phyloP scores from a whole-genome alignment of 2,797 vertebrate genomes.

The Tolypeutes matacus region DNA sequence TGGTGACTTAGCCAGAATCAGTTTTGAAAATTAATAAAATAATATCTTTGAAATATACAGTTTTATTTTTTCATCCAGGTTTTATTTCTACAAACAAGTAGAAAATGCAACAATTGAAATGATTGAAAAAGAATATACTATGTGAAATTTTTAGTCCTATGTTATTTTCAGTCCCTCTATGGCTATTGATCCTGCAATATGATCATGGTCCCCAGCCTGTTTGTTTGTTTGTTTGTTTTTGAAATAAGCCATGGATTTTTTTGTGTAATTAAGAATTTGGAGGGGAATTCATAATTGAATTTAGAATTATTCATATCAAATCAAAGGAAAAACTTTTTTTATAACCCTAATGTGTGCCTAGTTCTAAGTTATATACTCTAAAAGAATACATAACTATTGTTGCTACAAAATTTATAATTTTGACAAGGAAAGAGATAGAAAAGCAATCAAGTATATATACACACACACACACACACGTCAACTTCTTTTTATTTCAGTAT shows the following conservation, averaged over 20 bases:
- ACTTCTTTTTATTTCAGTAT: neutral
- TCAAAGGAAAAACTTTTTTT: neutral
- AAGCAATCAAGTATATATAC: neutral
- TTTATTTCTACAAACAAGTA: conserved; percentile 13
- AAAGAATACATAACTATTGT: neutral
- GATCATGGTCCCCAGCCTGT: neutral
- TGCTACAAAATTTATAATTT: neutral
- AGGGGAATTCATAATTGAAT: neutral
- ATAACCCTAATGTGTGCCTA: neutral
- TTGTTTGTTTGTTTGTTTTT: neutral
- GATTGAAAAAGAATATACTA: neutral
- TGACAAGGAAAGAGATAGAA: neutral
- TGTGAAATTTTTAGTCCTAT: neutral
- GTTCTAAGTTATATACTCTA: neutral
- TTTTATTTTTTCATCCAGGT: neutral
- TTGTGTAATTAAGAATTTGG: conserved; percentile 6
- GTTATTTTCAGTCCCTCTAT: neutral
- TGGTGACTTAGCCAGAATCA: neutral
- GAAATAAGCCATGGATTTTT: neutral
- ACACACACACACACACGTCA: neutral
- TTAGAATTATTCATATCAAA: neutral
- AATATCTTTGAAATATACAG: neutral
- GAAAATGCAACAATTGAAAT: neutral
- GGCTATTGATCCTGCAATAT: neutral
- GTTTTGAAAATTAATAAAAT: conserved; percentile 49